phyloP scores from a whole-genome alignment of 2,888 invertebrate genomes.

The Heliconius sara region DNA sequence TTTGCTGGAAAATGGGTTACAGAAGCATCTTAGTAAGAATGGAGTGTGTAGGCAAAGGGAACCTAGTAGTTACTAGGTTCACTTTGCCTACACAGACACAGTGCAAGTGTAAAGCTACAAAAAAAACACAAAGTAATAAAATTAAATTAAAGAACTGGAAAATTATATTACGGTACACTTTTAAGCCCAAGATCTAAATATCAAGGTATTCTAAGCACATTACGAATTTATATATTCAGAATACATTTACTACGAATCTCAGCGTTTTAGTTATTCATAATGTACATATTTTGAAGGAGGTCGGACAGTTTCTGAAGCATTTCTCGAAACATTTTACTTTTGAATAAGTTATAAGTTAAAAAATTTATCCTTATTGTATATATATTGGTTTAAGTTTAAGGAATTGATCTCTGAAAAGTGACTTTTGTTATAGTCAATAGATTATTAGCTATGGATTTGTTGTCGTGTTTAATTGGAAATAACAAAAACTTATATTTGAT shows the following conservation, averaged over 20 bases:
- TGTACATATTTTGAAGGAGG: constrained; percentile 23
- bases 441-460: too few relatives aligned
- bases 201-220: constrained; percentile 12
- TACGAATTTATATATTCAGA: constrained; percentile 25
- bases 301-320: constrained; percentile 11
- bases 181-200: not conserved
- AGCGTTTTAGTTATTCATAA: constrained; percentile 19
- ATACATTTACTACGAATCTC: constrained; percentile 21
- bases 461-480: too few relatives aligned
- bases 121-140: too few relatives aligned
- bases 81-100: too few relatives aligned
- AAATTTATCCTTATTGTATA: not conserved
- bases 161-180: not conserved
- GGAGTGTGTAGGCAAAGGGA: too few relatives aligned
- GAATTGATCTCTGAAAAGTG: not conserved
- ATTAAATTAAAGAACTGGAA: not conserved
- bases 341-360: constrained; percentile 15
- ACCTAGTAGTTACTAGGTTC: too few relatives aligned
- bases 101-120: too few relatives aligned
- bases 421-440: not conserved
- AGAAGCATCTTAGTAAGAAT: too few relatives aligned
- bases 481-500: too few relatives aligned
- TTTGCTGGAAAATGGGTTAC: too few relatives aligned
- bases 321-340: constrained; percentile 21
- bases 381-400: not conserved